These are phyloP conservation scores for Aviceda subcristata DNA, from an alignment of 2,113 vertebrate genomes.

Conservation along the genomic window DNA sequence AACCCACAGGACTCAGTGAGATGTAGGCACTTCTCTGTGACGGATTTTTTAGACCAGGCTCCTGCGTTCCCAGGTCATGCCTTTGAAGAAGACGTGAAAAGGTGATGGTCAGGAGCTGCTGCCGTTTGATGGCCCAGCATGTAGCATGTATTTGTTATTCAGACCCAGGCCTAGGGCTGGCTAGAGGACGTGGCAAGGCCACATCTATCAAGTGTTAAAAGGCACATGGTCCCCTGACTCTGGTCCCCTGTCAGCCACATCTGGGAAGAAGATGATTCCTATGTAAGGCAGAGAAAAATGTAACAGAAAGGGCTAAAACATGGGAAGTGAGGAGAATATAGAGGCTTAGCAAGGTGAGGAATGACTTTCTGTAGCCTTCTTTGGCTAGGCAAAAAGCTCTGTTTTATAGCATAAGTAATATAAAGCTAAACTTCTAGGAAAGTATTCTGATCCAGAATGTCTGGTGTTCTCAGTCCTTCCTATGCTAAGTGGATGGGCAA, in stretches of 20 bases:
- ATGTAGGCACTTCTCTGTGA: background rate
- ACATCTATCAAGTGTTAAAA: background rate
- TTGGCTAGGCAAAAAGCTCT: background rate
- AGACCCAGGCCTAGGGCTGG: background rate
- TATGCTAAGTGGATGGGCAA: background rate
- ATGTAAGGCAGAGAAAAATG: background rate
- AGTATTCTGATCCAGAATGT: background rate
- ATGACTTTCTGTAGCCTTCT: background rate
- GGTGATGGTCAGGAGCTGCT: background rate
- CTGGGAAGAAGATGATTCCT: background rate
- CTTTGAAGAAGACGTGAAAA: background rate
- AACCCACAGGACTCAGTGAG: background rate
- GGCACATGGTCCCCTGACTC: background rate
- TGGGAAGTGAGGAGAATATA: background rate
- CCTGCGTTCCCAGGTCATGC: background rate
- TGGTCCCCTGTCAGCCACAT: background rate
- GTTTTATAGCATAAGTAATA: background rate
- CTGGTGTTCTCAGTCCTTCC: background rate
- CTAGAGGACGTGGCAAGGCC: background rate
- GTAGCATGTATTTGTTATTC: background rate
- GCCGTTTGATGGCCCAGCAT: background rate
- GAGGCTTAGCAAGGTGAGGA: background rate
- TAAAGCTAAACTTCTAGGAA: background rate
- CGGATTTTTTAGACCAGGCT: background rate
- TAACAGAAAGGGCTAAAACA: background rate